Evolutionary conservation across 2,113 vertebrate genomes (phyloP).

Genomic region (Epinephelus fuscoguttatus): DNA sequence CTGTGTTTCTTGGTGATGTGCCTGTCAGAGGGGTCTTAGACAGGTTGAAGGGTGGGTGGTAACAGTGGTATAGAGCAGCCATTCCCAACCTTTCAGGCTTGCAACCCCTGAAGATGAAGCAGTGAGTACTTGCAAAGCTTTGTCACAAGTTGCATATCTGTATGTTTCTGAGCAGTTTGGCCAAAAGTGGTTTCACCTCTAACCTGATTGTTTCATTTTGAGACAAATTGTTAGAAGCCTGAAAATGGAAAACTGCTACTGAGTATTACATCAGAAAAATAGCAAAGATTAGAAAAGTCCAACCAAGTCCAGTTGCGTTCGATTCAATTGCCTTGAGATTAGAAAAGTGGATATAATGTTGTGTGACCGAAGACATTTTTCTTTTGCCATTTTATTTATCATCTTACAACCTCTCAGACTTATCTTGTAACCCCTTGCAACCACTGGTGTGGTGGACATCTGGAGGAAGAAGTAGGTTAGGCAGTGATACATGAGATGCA

Average conservation of each 20-base stretch:
- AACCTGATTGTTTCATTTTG: not conserved
- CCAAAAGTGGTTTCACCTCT: not conserved
- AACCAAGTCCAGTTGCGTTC: too few species aligned
- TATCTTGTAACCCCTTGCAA: not conserved
- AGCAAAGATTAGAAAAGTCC: not conserved
- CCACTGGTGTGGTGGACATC: not conserved
- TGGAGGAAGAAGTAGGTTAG: not conserved
- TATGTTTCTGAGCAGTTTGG: not conserved
- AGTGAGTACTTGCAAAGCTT: not conserved
- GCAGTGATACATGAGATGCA: not conserved
- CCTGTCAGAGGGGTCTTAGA: conserved; percentile 55
- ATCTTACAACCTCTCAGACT: not conserved
- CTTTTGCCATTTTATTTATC: not conserved
- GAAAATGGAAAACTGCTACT: not conserved
- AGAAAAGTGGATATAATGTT: not conserved
- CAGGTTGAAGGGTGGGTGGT: conserved; percentile 70
- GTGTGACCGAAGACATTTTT: not conserved
- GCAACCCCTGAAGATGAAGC: conserved; percentile 24
- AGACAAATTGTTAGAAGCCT: not conserved
- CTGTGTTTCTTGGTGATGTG: conserved; percentile 62
- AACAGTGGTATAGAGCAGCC: conserved; percentile 11
- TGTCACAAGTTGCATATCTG: not conserved
- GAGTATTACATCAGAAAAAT: not conserved
- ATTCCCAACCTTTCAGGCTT: conserved; percentile 10
- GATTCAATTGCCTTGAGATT: not conserved